Evolutionary conservation across 2,888 invertebrate genomes (phyloP), one percentile per base, ranked within the genome.

Genomic region (Clusia tigrina): DNA sequence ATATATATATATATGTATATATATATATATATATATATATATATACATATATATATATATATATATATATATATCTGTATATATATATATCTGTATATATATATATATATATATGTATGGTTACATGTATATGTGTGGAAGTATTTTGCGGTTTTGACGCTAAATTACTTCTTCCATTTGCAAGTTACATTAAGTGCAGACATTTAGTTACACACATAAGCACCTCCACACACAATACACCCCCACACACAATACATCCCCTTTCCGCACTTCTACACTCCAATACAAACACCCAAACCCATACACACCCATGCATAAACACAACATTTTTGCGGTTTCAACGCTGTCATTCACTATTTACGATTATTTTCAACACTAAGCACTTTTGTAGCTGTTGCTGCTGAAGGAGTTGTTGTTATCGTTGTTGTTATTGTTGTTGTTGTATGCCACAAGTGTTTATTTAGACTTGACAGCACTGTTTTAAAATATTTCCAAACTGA

Each of bases 301-400:
- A 60, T 17, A 26, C 26, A 10, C 48, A 54, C 24, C 23, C 26
- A 17, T 55, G 51, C 26, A 38, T 38, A 12, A 32, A 55, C 52
- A 59, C 52, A n/a, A n/a, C n/a, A n/a, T n/a, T n/a, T 67, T 64
- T 67, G 66, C 54, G 64, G 67, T 62, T 62, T 22, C 38, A 58
- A 58, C 51, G 52, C 58, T 62, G 59, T 55, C 59, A 64, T 65
- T 63, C 48, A 57, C 63, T 60, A 59, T 58, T 62, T 58, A 57
- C 57, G 3, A 54, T 6, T n/a, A 53, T 25, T 60, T 18, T 26
- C 60, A 6, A 32, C 20, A 48, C 48, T 15, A 20, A 48, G 5
- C 3, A 48, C 20, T 2, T n/a, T n/a, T n/a, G n/a, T n/a, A n/a
- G n/a, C n/a, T n/a, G n/a, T n/a, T n/a, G n/a, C n/a, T n/a, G n/a